These are phyloP conservation scores for Phoenicopterus ruber DNA, from an alignment of 2,113 vertebrate species.

Conservation along the genomic window DNA sequence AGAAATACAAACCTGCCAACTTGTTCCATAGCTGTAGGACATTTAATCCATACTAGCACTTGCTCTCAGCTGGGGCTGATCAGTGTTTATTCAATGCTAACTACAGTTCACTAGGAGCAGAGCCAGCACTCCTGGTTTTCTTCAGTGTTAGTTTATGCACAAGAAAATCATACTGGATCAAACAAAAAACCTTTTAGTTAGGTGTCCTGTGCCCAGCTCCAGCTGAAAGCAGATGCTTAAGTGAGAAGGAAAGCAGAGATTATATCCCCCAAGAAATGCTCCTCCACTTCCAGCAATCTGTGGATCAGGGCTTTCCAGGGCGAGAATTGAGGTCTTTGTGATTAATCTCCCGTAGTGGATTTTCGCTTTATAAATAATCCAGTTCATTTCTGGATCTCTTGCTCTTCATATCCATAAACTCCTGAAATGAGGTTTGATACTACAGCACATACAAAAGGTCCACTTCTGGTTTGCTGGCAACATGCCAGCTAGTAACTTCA, in stretches of 20 bases:
- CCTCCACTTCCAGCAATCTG: not conserved
- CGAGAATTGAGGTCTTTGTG: not conserved
- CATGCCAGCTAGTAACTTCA: not conserved
- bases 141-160: not conserved
- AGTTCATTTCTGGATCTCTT: not conserved
- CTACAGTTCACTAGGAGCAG: not conserved
- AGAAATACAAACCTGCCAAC: not conserved
- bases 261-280: not conserved
- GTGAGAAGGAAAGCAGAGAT: not conserved
- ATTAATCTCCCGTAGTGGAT: not conserved
- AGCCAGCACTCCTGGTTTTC: not conserved
- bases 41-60: not conserved
- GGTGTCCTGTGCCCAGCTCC: not conserved
- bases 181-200: not conserved
- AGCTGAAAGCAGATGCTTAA: not conserved
- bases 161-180: not conserved
- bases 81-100: not conserved
- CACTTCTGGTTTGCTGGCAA: not conserved
- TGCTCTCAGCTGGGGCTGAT: not conserved
- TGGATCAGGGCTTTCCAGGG: not conserved
- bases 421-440: not conserved
- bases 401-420: not conserved
- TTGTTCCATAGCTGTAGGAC: not conserved
- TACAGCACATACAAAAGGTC: not conserved
- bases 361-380: not conserved